Percentiles rank a stretch among this genome's conserved stretches.
These are phyloP conservation scores for Astur gentilis DNA, from an alignment of 2,113 vertebrate genomes.

Conservation along the genomic window DNA sequence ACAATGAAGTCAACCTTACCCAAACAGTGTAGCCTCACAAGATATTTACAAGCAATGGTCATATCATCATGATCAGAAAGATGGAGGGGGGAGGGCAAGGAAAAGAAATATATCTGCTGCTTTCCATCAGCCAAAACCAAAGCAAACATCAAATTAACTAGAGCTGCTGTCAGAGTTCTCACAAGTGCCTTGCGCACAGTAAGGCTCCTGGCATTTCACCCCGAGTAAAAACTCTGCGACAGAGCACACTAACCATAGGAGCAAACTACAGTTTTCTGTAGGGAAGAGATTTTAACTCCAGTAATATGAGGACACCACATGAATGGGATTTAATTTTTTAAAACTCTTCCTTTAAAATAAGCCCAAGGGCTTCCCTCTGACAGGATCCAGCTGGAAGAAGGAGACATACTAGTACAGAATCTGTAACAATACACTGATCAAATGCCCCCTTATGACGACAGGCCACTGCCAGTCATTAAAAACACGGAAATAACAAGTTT, in stretches of 20 bases:
- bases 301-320: background rate
- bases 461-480: background rate
- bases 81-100: background rate
- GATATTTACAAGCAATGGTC: background rate
- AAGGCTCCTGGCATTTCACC: background rate
- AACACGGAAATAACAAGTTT: background rate
- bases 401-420: background rate
- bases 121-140: background rate
- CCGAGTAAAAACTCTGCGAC: rapidly evolving
- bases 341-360: background rate
- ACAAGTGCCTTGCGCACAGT: background rate
- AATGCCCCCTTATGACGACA: background rate
- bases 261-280: background rate
- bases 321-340: background rate
- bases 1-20: background rate
- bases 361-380: background rate
- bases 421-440: background rate
- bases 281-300: background rate
- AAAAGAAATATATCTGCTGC: background rate
- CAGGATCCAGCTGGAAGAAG: background rate
- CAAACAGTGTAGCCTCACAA: background rate
- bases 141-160: background rate
- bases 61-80: background rate
- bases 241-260: background rate
- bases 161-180: background rate